These are phyloP conservation scores for Pharmacophagus antenor DNA, from an alignment of 2,888 invertebrate genomes.

Conservation along the genomic window DNA sequence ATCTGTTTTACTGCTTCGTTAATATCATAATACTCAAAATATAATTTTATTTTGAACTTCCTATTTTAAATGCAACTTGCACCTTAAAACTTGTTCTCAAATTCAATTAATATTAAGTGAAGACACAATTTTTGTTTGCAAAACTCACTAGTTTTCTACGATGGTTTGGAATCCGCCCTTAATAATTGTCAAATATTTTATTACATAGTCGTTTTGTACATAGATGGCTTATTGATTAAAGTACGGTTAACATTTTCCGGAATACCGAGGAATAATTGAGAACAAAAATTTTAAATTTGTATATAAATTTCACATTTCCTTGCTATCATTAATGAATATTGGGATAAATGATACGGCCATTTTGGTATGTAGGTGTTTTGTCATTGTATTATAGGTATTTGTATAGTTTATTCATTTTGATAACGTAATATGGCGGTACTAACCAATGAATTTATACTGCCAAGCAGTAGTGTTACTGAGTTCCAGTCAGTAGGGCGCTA, in stretches of 20 bases:
- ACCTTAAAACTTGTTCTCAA: no score
- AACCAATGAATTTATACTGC: neutral
- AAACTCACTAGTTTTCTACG: neutral
- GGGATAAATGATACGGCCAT: conserved; percentile 39
- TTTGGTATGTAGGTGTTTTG: conserved; percentile 36
- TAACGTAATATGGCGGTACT: neutral
- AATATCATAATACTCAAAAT: no score
- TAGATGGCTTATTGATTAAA: conserved; percentile 41
- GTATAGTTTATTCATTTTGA: neutral
- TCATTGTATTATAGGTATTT: conserved; percentile 28
- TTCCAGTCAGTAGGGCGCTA: neutral
- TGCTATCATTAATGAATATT: conserved; percentile 18
- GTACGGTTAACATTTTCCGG: neutral
- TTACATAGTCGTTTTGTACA: conserved; percentile 46
- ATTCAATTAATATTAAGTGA: neutral
- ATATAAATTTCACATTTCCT: conserved; percentile 38
- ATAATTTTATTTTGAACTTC: no score
- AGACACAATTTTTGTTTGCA: neutral
- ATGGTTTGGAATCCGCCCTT: conserved; percentile 37
- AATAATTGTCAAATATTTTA: conserved; percentile 38
- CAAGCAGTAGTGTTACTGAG: neutral
- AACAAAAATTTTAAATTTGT: conserved; percentile 39
- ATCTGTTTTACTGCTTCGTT: no score
- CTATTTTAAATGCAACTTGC: no score
- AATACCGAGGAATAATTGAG: conserved; percentile 25